These are phyloP conservation scores for Taenioides sp. DNA, from an alignment of 2,797 vertebrate species.

Conservation along the genomic window DNA sequence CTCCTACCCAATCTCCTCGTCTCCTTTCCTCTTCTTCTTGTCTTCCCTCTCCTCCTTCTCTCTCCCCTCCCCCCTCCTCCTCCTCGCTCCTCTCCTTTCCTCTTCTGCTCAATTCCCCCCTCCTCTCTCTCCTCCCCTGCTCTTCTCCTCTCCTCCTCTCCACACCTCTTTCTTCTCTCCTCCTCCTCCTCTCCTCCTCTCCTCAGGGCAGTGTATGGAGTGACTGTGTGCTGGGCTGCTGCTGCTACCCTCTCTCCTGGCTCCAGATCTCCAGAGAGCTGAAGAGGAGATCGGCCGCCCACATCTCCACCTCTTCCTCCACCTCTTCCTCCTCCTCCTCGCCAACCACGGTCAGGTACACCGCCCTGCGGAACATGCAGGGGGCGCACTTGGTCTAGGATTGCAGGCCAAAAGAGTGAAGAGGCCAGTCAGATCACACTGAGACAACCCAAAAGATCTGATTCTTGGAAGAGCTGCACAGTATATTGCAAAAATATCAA, in stretches of 20 bases:
- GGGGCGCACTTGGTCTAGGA: conserved; percentile 69
- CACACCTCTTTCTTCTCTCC: background rate
- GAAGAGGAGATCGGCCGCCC: conserved; percentile 68
- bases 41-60: background rate
- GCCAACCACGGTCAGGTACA: conserved; percentile 54
- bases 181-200: conserved; percentile 44
- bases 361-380: conserved; percentile 57
- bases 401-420: background rate
- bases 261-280: conserved; percentile 77
- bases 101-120: too few species aligned
- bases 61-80: too few species aligned
- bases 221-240: conserved; percentile 77
- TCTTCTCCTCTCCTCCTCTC: background rate
- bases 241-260: conserved; percentile 77
- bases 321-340: conserved; percentile 45
- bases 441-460: too few species aligned
- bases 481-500: too few species aligned
- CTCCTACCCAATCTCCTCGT: background rate
- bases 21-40: background rate
- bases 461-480: too few species aligned
- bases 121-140: background rate
- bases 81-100: background rate
- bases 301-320: conserved; percentile 48
- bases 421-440: too few species aligned
- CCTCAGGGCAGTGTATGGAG: conserved; percentile 71